Conservation (phyloP, 2,797 vertebrate species). For the Gymnothorax reevesii region DNA sequence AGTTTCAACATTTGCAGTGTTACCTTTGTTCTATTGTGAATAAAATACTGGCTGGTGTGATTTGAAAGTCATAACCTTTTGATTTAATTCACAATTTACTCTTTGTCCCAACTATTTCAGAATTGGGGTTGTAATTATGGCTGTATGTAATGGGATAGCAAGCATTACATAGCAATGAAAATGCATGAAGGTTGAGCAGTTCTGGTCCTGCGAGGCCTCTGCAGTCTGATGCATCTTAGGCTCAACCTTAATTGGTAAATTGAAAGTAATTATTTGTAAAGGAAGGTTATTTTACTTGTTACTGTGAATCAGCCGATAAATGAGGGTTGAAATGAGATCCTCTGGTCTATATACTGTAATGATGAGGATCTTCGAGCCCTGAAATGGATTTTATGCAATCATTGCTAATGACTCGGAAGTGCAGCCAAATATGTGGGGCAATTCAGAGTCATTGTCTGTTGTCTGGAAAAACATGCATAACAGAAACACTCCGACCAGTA, state of each 20-base stretch:
- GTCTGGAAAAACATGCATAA: no score
- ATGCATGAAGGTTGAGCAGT: background rate
- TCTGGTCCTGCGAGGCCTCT: background rate
- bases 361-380: background rate
- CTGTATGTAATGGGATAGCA: background rate
- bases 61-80: no score
- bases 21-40: no score
- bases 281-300: background rate
- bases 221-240: background rate
- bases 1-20: no score
- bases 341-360: background rate
- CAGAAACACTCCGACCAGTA: no score
- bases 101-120: no score
- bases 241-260: constrained; percentile 5
- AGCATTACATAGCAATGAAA: background rate
- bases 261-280: background rate
- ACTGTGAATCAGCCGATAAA: background rate
- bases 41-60: no score
- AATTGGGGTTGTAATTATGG: no score
- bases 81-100: no score
- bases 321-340: background rate
- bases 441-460: background rate
- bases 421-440: background rate
- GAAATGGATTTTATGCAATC: background rate
- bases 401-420: background rate